Evolutionary conservation across 2,113 vertebrate species (phyloP), one percentile per base, ranked within the genome.

Genomic region (Rhizomys pruinosus): DNA sequence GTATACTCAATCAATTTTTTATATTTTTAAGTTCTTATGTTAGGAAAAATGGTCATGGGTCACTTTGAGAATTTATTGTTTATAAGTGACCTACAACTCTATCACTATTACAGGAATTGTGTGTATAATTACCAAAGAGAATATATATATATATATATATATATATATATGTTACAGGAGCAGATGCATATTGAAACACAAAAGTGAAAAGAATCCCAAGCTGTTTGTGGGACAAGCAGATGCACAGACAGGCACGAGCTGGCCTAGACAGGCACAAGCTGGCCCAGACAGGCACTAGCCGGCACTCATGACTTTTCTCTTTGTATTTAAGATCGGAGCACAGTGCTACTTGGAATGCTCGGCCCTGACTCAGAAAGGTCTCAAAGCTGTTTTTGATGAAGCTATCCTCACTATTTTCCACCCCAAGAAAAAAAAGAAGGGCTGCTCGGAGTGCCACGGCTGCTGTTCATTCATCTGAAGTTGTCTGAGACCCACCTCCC

Each of bases 281-380:
- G 59, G 16, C 13, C n/a, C n/a, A n/a, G 19, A 2, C 32, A 20
- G 39, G 22, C 32, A 7, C 47, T 22, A 47, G 37, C 16, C 15
- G 59, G 16, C 13, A 79, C 84, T 94, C 85, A 92, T 0, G 0
- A 13, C 61, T 92, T 19, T 94, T 87, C 39, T 93, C 57, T 95
- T 90, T 93, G 64, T 86, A 4, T 97, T 97, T 78, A 92, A 99
- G 99, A 99, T 99, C 0, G 99, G 99, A 96, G 99, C 99, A 13
- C 99, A 99, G 93, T 99, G 99, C 97, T 99, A 99, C 64, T 94
- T 99, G 96, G 99, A 99, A 93, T 99, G 99, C 84, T 99, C 99
- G 0, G 99, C 99, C 5, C 98, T 99, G 96, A 99, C 99, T 0
- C 99, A 99, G 97, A 99, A 99, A 97, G 99, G 99, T 84, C 98